phyloP scores from a whole-genome alignment of 2,113 vertebrate species.

The Serinus canaria region DNA sequence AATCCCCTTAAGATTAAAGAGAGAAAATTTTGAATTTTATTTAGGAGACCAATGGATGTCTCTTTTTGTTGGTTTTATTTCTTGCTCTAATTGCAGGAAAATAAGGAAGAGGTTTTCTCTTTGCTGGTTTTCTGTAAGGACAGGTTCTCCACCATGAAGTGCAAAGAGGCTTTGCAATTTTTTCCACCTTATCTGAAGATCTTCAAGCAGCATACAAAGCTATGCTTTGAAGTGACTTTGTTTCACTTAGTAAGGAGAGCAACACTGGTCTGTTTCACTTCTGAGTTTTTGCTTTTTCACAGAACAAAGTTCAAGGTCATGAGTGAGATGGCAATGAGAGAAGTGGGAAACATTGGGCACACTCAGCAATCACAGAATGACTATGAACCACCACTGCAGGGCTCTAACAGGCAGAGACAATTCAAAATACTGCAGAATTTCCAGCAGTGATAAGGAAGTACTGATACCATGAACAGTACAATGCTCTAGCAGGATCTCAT shows the following conservation, averaged over 20 bases:
- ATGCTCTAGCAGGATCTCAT: background rate
- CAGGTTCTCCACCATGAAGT: background rate
- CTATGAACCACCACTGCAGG: background rate
- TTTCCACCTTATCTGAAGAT: background rate
- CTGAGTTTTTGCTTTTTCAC: background rate
- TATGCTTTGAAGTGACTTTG: background rate
- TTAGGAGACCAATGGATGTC: background rate
- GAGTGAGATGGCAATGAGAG: background rate
- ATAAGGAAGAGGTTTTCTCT: background rate
- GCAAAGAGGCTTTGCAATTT: background rate
- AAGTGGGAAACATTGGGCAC: background rate
- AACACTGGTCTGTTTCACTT: slow-evolving; percentile 27
- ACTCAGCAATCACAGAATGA: background rate
- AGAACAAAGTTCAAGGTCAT: slow-evolving; percentile 11
- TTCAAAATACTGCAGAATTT: background rate
- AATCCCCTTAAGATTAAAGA: background rate
- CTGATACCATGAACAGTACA: background rate
- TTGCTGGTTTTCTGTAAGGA: background rate
- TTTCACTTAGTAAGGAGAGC: background rate
- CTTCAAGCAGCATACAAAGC: background rate
- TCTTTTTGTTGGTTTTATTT: background rate
- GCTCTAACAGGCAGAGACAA: background rate
- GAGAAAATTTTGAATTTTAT: background rate
- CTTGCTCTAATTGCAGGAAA: background rate
- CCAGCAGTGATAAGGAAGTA: background rate